Evolutionary conservation across 1,140 invertebrate species (phyloP).

Genomic region (Tetramorium parvispinum): DNA sequence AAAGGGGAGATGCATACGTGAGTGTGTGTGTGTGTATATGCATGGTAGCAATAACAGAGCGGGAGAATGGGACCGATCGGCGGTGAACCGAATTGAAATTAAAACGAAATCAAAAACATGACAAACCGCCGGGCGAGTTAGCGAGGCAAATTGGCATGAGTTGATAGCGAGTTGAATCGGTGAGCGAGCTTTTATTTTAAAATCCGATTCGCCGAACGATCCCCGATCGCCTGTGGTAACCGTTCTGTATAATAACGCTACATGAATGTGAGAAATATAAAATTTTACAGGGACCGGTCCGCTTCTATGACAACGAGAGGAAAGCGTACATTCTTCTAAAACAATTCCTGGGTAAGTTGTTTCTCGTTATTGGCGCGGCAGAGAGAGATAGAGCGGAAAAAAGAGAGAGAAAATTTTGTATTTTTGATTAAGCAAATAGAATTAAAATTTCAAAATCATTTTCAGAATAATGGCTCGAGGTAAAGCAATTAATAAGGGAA

Average conservation of each 20-base stretch:
- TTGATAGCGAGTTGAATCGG: slow-evolving; percentile 25
- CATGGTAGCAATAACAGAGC: slow-evolving; percentile 11
- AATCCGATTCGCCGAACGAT: slow-evolving; percentile 22
- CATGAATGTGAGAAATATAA: slow-evolving; percentile 11
- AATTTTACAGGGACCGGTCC: slow-evolving; percentile 92
- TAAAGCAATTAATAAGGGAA: not conserved
- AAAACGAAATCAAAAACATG: slow-evolving; percentile 60
- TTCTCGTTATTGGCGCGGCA: not conserved
- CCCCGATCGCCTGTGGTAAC: slow-evolving; percentile 40
- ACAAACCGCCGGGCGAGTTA: slow-evolving; percentile 52
- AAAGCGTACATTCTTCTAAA: slow-evolving; percentile 97
- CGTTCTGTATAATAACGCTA: slow-evolving; percentile 7
- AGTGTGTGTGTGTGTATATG: not conserved
- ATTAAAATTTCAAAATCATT: not conserved
- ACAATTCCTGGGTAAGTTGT: slow-evolving; percentile 91
- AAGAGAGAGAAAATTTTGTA: not conserved
- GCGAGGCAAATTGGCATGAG: slow-evolving; percentile 52
- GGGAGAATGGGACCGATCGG: slow-evolving; percentile 44
- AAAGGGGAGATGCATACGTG: slow-evolving; percentile 2
- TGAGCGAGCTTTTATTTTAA: slow-evolving; percentile 47
- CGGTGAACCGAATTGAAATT: slow-evolving; percentile 60
- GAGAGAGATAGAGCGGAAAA: too few species aligned
- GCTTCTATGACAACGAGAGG: slow-evolving; percentile 97
- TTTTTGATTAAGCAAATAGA: not conserved
- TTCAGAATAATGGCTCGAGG: not conserved